Base-by-base conservation (phyloP, 2,113 vertebrate species). In the Nibea albiflora region DNA sequence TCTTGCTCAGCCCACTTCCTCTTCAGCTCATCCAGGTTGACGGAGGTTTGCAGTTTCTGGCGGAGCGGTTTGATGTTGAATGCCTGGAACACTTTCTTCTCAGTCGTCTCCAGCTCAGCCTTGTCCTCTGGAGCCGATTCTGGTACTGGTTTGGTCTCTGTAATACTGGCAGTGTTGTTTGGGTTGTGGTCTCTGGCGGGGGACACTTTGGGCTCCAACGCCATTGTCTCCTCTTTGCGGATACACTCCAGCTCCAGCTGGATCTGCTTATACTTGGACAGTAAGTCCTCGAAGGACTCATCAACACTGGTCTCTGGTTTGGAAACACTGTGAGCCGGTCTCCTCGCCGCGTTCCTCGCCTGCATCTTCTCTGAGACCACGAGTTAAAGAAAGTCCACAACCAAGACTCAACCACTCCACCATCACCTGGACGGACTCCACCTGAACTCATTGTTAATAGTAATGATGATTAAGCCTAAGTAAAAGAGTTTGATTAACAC, bases 241-340 rank as follows among this genome's bases (percentile, higher is more conserved):
- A 99, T 99, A 80, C 95, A 97, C 72, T 99, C 98, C 65, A 99
- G 96, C 90, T 99, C 98, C 76, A 98, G 93, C 19, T 99, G 98
- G 85, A 99, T 99, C 91, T 99, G 97, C 78, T 97, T 97, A 85
- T 99, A 99, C 85, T 99, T 99, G 90, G 96, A 92, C 67, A 99
- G 96, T 53, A 99, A 92, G 85, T 98, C 98, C 92, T 99, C 98
- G 83, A 99, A 99, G 87, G 96, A 98, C 94, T 99, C 98, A 63
- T 98, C 97, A 52, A 94, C 90, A 54, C 93, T 94, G 80, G 85
- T 95, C 61, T 97, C 97, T 49, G 87, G 88, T 94, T 96, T 98
- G 83, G 94, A 89, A 53, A 92, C 86, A 19, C 57, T 39, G 64
- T 96, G 94, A 63, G 71, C 87, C 5, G 89, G 90, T 88, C 97